Evolutionary conservation across 64 coral and sea anemone genomes (phyloP), one percentile per base, ranked within the genome.

Genomic region (Porites australiensis): DNA sequence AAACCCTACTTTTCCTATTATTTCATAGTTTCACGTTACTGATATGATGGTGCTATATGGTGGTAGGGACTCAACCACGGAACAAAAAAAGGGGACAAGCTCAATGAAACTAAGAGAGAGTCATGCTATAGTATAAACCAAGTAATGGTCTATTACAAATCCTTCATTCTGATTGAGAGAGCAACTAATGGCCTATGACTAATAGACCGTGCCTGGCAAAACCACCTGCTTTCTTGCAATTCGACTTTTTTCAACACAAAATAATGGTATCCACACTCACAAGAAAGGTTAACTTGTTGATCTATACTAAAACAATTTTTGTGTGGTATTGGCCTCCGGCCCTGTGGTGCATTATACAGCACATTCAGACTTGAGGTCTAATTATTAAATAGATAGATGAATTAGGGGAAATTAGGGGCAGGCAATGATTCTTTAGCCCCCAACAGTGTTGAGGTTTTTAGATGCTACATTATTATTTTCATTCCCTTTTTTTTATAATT

Each of bases 151-250:
- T 79, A 79, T 79, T 54, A 79, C 48, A 79, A 79, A 51, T 52
- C 76, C 76, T 79, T 51, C 76, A 79, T 79, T 79, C 76, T 79
- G 76, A 79, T 79, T 79, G 76, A 58, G 49, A 54, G 76, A 79
- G 76, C 76, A 79, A 79, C 76, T 79, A 79, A 79, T 79, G 76
- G 76, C 55, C 76, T 52, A 79, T 79, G 52, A 52, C 21, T 79
- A 50, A 79, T 79, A 79, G 76, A 79, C 76, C 48, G 50, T 79
- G 76, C 47, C 76, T 53, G 76, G 21, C 76, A 79, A 79, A 79
- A 79, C 11, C 47, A 79, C 76, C 76, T 79, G 65, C 65, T 69
- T 69, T 69, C 65, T 69, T 69, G 65, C 65, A 69, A 69, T 69
- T 69, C 20, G 18, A 69, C 23, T 69, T 8, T 53, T 79, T 58